Evolutionary conservation across 2,888 invertebrate genomes (phyloP).

Genomic region (Lasioglossum oenotherae): DNA sequence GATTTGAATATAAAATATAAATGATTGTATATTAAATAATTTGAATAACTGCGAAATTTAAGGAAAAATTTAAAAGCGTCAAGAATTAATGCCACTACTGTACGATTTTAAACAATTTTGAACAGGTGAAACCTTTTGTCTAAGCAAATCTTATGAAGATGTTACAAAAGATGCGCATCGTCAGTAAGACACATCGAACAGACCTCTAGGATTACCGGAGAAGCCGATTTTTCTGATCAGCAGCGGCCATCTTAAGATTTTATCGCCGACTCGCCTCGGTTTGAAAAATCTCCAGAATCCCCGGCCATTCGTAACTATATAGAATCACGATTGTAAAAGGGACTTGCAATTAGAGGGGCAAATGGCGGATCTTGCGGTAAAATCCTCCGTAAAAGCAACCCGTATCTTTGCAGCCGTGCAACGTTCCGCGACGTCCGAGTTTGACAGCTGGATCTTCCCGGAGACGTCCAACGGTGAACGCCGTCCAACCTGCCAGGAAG

Average conservation of each 20-base stretch:
- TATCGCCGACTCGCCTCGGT: neutral
- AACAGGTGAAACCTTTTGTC: too few species aligned
- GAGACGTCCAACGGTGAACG: conserved; percentile 85
- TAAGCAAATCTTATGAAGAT: too few species aligned
- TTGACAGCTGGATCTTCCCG: conserved; percentile 84
- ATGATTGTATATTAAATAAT: too few species aligned
- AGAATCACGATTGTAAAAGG: neutral
- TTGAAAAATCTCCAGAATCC: neutral
- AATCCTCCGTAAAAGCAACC: neutral
- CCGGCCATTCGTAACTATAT: neutral
- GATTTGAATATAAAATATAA: too few species aligned
- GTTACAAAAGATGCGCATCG: neutral
- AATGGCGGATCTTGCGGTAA: neutral
- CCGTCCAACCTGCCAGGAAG: conserved; percentile 84
- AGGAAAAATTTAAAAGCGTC: too few species aligned
- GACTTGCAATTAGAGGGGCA: neutral
- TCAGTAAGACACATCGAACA: neutral
- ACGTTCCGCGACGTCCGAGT: conserved; percentile 85
- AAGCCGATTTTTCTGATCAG: neutral
- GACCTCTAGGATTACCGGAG: too few species aligned
- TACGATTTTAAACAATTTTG: too few species aligned
- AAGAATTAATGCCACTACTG: too few species aligned
- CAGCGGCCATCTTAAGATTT: neutral
- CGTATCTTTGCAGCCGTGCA: conserved; percentile 81
- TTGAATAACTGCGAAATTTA: too few species aligned